Base-by-base conservation (phyloP, 2,888 invertebrate genomes). In the Mythimna impura region DNA sequence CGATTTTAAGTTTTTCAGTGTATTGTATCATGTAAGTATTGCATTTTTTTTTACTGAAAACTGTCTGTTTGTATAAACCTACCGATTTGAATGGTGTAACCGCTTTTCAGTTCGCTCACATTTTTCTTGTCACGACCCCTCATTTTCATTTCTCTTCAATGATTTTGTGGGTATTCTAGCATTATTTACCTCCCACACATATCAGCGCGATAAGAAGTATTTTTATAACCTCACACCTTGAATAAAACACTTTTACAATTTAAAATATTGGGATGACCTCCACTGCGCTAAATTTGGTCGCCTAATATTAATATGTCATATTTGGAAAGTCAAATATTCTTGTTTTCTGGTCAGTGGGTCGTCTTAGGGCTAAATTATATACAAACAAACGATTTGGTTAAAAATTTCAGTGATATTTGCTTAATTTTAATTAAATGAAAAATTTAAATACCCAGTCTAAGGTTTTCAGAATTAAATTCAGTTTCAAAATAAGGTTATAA, bases 51-150 rank as follows among this genome's bases (percentile, higher is more conserved):
- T 5, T 8, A 47, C 25, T 57, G 22, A 65, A 78, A 72, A 65
- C 34, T 63, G 34, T 70, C 58, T 71, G 79, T 79, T 74, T 83
- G 68, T 70, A 66, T 69, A 71, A 82, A 65, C 80, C 82, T 68
- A 20, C 71, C 14, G 25, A 73, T 85, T 84, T 79, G 63, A 84
- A 84, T 64, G 14, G 43, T 73, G 55, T 84, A 84, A 84, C 86
- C 81, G 84, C 86, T 60, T 83, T 77, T 76, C 10, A 14, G 25
- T 4, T 36, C 60, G 22, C 62, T 63, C 66, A 25, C 55, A 57
- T 68, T 68, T 82, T 72, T 73, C 36, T 34, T 47, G 47, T 20
- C 43, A 30, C 54, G 30, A 57, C 4, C 30, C 12, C 58, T 43
- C 3, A n/a, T 17, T 57, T 66, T 65, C 25, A n/a, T 65, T 14